phyloP scores from a whole-genome alignment of 2,888 invertebrate species.

The Pseudolycoriella hygida region DNA sequence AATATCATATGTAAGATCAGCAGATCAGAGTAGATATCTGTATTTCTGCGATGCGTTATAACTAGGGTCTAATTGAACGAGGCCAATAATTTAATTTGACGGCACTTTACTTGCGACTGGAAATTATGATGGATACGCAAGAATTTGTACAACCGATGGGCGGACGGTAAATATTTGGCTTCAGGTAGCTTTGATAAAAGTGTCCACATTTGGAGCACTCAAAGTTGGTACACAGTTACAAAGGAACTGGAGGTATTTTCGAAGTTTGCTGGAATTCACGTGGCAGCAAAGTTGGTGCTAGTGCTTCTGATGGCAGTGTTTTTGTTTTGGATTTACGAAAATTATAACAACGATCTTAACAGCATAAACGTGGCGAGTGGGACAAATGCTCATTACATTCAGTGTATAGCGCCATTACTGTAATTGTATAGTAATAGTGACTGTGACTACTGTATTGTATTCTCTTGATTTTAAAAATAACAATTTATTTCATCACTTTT shows the following conservation, averaged over 20 bases:
- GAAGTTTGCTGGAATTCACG: slow-evolving; percentile 99
- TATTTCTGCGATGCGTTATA: no score
- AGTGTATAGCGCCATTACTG: no score
- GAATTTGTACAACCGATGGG: slow-evolving; percentile 97
- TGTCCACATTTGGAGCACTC: slow-evolving; percentile 97
- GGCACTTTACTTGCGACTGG: slow-evolving; percentile 91
- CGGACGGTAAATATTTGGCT: slow-evolving; percentile 93
- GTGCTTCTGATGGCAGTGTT: slow-evolving; percentile 96
- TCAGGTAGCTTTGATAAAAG: slow-evolving; percentile 78
- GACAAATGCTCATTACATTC: no score
- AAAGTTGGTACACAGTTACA: slow-evolving; percentile 93
- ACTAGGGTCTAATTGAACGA: no score
- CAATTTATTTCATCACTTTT: no score
- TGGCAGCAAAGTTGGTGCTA: slow-evolving; percentile 96
- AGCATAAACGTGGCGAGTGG: no score
- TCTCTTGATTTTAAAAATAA: no score
- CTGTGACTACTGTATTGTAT: no score
- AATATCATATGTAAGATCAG: no score
- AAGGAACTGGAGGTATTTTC: slow-evolving; percentile 96
- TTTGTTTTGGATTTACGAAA: slow-evolving; percentile 81
- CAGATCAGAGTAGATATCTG: no score
- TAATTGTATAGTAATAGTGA: no score
- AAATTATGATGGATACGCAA: slow-evolving; percentile 95
- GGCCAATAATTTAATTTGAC: slow-evolving; percentile 64
- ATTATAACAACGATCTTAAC: slow-evolving; percentile 50